Conservation (phyloP, 30 jellyfish, hydroid and myxozoan genomes). For the Cassiopea xamachana region DNA sequence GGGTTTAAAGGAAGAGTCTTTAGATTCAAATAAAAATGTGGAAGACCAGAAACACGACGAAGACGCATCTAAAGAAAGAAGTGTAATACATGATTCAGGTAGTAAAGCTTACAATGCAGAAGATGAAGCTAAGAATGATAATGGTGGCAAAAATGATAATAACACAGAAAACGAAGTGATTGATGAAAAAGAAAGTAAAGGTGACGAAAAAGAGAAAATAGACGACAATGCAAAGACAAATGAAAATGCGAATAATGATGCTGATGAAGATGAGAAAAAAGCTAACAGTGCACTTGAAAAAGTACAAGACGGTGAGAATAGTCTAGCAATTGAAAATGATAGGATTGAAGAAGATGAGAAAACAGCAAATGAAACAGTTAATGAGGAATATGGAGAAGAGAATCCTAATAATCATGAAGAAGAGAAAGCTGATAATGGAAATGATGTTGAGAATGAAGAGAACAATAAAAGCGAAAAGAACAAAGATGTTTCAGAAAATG, state of each 20-base stretch:
- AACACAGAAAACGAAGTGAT: neutral
- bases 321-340: neutral
- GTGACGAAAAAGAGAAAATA: neutral
- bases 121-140: neutral
- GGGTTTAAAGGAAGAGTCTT: neutral
- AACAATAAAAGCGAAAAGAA: neutral
- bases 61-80: neutral
- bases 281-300: neutral
- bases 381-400: neutral
- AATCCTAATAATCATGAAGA: neutral
- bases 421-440: neutral
- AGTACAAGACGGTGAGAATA: neutral
- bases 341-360: neutral
- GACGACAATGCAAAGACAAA: conserved; percentile 4
- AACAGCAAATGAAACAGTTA: neutral
- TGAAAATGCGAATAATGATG: neutral
- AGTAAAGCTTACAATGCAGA: neutral
- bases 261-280: neutral
- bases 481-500: neutral
- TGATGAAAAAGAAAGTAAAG: neutral
- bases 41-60: neutral
- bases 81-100: neutral
- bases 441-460: neutral
- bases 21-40: neutral
- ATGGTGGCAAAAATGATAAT: neutral